These are phyloP conservation scores for Myotis planiceps DNA, from an alignment of 2,797 vertebrate species.

Conservation along the genomic window DNA sequence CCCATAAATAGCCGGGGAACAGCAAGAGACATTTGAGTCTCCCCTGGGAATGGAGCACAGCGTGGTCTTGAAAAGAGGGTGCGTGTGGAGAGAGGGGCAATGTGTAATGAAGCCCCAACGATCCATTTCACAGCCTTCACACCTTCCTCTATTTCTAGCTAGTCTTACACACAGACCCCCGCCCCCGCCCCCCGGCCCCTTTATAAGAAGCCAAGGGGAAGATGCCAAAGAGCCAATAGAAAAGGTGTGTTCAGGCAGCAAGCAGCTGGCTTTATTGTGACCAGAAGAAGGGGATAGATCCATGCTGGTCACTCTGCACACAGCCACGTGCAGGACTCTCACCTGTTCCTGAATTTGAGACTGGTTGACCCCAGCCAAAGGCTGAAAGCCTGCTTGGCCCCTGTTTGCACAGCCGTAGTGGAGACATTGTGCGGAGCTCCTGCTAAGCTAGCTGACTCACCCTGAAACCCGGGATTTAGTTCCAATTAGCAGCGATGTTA, in stretches of 20 bases:
- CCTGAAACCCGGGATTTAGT: conserved; percentile 14
- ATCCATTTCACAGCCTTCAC: not conserved
- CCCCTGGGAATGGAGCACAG: no score
- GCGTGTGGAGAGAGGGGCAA: not conserved
- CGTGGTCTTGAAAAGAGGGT: not conserved
- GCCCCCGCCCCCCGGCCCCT: rapidly evolving
- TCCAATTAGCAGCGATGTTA: not conserved
- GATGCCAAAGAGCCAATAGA: not conserved
- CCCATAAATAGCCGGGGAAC: not conserved
- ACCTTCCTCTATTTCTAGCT: not conserved
- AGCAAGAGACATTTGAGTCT: not conserved
- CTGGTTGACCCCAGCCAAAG: not conserved
- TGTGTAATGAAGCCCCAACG: not conserved
- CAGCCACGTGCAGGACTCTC: not conserved
- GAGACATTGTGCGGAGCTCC: not conserved
- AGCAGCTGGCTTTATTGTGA: not conserved
- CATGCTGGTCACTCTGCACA: not conserved
- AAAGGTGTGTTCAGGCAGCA: not conserved
- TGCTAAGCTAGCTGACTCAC: not conserved
- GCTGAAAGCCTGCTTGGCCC: not conserved
- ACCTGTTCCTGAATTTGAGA: not conserved
- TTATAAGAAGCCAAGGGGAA: not conserved
- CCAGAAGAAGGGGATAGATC: not conserved
- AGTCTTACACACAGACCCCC: not conserved
- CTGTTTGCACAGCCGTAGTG: not conserved